Base-by-base conservation (phyloP, 2,888 invertebrate genomes). In the Calameuta pallipes region DNA sequence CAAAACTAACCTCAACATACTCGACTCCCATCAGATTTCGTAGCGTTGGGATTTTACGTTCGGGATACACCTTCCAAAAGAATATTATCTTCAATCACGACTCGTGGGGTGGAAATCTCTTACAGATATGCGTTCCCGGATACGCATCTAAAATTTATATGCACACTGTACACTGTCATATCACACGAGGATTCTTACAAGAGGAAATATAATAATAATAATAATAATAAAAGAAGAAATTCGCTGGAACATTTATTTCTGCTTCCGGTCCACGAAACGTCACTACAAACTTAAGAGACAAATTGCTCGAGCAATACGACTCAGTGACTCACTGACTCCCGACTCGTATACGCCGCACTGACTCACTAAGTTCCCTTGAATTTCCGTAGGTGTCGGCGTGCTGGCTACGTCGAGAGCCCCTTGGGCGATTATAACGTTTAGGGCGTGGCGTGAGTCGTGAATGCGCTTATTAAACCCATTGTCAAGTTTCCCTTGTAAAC, bases 11-110 rank as follows among this genome's bases (percentile, higher is more conserved):
- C 74, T 71, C 69, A 73, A 81, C 71, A 77, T 35, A 71, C 76
- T 35, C 78, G 76, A 68, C 70, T 76, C 80, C 74, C 75, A 82
- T 73, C 69, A 80, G 81, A 81, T 79, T 82, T 80, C 69, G 77
- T 77, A 78, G 75, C 73, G 68, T 70, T 68, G 76, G 76, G 74
- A 80, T 79, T 34, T 82, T 74, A 76, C 79, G 71, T 33, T 30
- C 30, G 71, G 71, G 71, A 71, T 31, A 71, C 71, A 71, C 71
- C 71, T 71, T 71, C 71, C 71, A 15, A 23, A 35, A 71, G 30
- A 56, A 56, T 56, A 56, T 9, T 56, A 56, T 56, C 56, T 56
- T 56, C 56, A 23, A 56, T 56, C 56, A 56, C 23, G 56, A 56
- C 23, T 71, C 30, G 9, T 11, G 11, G 34, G 30, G 12, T 71